phyloP scores from a whole-genome alignment of 2,797 vertebrate species.

The Sebastes itinus region DNA sequence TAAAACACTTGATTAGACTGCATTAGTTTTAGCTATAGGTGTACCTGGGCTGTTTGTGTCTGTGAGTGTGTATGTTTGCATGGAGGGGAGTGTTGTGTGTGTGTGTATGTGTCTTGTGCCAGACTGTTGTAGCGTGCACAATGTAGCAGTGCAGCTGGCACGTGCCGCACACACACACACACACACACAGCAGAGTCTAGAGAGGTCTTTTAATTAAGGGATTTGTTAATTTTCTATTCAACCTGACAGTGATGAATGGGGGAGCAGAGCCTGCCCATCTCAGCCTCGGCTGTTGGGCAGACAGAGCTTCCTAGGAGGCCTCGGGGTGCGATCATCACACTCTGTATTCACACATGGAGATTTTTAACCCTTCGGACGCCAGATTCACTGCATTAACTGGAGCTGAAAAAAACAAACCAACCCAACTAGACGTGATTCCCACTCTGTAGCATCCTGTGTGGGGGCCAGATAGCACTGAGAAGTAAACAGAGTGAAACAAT shows the following conservation, averaged over 20 bases:
- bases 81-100: conserved; percentile 12
- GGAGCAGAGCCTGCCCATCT: conserved; percentile 47
- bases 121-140: conserved; percentile 51
- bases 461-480: conserved; percentile 34
- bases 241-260: conserved; percentile 79
- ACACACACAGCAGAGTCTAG: conserved; percentile 30
- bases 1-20: too few species aligned
- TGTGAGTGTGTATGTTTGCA: neutral
- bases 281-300: conserved; percentile 54
- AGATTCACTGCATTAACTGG: neutral
- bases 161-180: conserved; percentile 29
- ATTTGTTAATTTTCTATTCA: conserved; percentile 81
- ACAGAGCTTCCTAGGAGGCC: conserved; percentile 51
- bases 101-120: conserved; percentile 38
- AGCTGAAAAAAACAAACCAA: neutral
- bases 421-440: neutral
- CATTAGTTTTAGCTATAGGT: too few species aligned
- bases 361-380: conserved; percentile 49
- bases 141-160: conserved; percentile 70
- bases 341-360: conserved; percentile 43
- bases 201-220: conserved; percentile 80
- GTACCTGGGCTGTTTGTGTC: conserved; percentile 12
- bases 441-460: neutral
- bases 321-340: conserved; percentile 49
- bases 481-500: conserved; percentile 60